Percentiles rank a stretch among this genome's conserved stretches.
Evolutionary conservation across 2,113 vertebrate genomes (phyloP).

Genomic region (Rana temporaria): DNA sequence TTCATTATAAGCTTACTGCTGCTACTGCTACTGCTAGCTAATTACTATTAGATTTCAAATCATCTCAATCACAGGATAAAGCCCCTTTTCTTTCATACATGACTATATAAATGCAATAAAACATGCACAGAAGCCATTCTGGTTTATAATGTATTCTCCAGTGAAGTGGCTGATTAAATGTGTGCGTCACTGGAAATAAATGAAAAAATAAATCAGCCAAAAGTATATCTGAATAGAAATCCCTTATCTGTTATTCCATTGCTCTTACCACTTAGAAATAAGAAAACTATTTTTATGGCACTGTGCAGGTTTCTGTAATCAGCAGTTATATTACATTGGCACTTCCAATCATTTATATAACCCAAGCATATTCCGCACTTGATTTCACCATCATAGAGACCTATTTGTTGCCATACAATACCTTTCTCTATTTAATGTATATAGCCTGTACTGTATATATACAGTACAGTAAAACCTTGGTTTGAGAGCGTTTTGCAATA

Average conservation of each 20-base stretch:
- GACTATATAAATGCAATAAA: slow-evolving; percentile 30
- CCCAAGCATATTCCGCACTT: too few species aligned
- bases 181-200: neutral
- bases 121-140: slow-evolving; percentile 1
- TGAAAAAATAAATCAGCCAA: neutral
- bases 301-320: neutral
- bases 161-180: slow-evolving; percentile 10
- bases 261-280: neutral
- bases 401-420: too few species aligned
- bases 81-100: slow-evolving; percentile 2
- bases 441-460: too few species aligned
- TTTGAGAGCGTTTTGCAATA: too few species aligned
- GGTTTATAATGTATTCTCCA: neutral
- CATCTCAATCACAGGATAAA: slow-evolving; percentile 30
- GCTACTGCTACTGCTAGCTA: neutral
- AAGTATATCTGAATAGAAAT: neutral
- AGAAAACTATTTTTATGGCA: neutral
- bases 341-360: too few species aligned
- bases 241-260: neutral
- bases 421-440: too few species aligned
- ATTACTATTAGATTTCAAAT: slow-evolving; percentile 43
- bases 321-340: too few species aligned
- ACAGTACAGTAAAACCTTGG: too few species aligned
- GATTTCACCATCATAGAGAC: too few species aligned
- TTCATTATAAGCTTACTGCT: slow-evolving; percentile 33